Evolutionary conservation across 2,797 vertebrate genomes (phyloP).

Genomic region (Hippoglossus hippoglossus): DNA sequence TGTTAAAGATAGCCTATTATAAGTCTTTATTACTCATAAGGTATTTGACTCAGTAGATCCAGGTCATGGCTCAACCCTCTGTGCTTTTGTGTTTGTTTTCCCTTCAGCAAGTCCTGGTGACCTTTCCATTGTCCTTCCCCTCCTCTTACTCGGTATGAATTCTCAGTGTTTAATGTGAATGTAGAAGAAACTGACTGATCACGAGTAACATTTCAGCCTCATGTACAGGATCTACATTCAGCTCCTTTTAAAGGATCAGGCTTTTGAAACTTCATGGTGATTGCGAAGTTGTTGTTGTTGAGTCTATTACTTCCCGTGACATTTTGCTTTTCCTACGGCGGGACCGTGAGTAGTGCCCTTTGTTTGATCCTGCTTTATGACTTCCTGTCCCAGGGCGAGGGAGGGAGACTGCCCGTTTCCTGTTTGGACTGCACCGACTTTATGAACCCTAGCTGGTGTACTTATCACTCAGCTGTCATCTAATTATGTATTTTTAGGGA

Average conservation of each 20-base stretch:
- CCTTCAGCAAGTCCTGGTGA: constrained; percentile 18
- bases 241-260: constrained; percentile 3
- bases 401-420: constrained; percentile 66
- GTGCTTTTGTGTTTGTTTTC: constrained; percentile 7
- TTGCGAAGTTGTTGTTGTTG: constrained; percentile 12
- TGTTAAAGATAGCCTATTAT: no score
- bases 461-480: constrained; percentile 12
- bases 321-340: constrained; percentile 44
- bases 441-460: constrained; percentile 7
- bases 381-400: constrained; percentile 72
- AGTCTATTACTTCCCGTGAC: constrained; percentile 44
- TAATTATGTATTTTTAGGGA: no score
- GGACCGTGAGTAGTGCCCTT: constrained; percentile 38
- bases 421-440: constrained; percentile 29
- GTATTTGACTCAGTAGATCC: not conserved
- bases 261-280: constrained; percentile 16
- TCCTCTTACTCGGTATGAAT: constrained; percentile 24
- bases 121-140: constrained; percentile 45
- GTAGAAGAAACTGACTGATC: not conserved
- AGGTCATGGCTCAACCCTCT: constrained; percentile 13
- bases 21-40: no score
- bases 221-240: not conserved
- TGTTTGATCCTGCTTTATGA: constrained; percentile 75
- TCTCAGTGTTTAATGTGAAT: constrained; percentile 23
- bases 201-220: not conserved